Conservation (phyloP, 2,797 vertebrate species). For the Triplophysa bombifrons region DNA sequence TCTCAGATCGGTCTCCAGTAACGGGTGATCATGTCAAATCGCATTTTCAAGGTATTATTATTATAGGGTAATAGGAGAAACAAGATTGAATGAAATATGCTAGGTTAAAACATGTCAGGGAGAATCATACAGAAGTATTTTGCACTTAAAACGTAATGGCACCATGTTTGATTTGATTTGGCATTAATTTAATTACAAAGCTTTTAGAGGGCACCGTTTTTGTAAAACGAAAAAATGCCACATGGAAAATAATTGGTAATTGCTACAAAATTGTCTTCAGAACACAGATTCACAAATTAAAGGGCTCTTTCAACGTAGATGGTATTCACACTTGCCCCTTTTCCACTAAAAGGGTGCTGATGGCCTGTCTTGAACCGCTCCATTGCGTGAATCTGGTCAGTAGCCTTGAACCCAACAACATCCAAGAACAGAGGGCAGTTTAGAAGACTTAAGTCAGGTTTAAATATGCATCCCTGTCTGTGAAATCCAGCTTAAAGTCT, state of each 20-base stretch:
- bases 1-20: neutral
- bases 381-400: too few relatives aligned
- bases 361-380: too few relatives aligned
- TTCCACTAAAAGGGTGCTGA: neutral
- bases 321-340: neutral
- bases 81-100: neutral
- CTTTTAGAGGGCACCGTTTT: neutral
- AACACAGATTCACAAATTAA: neutral
- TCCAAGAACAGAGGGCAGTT: too few relatives aligned
- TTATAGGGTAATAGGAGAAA: too few relatives aligned
- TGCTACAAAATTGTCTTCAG: neutral
- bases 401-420: too few relatives aligned
- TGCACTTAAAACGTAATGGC: neutral
- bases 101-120: neutral
- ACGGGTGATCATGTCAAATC: neutral
- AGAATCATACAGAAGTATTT: neutral
- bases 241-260: conserved; percentile 11
- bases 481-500: too few relatives aligned
- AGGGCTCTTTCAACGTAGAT: neutral
- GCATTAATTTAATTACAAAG: neutral
- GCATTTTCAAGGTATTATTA: neutral
- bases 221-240: neutral
- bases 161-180: neutral
- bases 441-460: too few relatives aligned
- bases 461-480: too few relatives aligned